Evolutionary conservation across 2,797 vertebrate species (phyloP), one percentile per base, ranked within the genome.

Genomic region (Lacerta viridis): DNA sequence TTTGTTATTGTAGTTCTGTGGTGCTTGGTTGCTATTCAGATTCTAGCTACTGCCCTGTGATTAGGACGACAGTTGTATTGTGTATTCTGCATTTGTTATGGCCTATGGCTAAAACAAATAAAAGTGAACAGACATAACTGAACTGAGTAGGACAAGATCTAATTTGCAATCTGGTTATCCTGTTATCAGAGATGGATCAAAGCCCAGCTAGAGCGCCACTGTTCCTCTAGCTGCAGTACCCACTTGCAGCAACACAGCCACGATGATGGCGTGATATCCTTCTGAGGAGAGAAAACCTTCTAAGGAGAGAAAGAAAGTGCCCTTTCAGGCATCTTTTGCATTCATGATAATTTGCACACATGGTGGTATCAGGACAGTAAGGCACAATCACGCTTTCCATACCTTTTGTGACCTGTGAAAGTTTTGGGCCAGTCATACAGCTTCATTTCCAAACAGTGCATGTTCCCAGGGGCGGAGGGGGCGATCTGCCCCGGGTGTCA

Each of bases 251-350:
- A 20, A n/a, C 23, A 27, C 33, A 59, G 7, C 33, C 25, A 50
- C 69, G 23, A 46, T 50, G 6, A 78, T 4, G 50, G 17, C 43
- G 25, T 50, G 39, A 91, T 0, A 4, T 72, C 17, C 29, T 79
- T 41, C 39, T 41, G 92, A 92, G 90, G 90, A 93, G 69, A 87
- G 87, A 93, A 87, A 91, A 43, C 17, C 29, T 79, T 41, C 39
- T 41, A 92, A 92, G 90, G 90, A 93, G 69, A 87, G 87, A 93
- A 87, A 91, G 27, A 33, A 80, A 89, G 61, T 88, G 5, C 59
- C 59, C 59, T 20, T 61, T 18, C 18, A 61, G 0, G 5, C 0
- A 20, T 61, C 59, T 20, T 23, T 18, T 20, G 18, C 4, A 61
- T 61, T 61, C 6, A 61, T 23, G 59, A 61, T 23, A 23, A 61